phyloP scores from a whole-genome alignment of 2,113 vertebrate genomes.

The Paraplagusia blochii region DNA sequence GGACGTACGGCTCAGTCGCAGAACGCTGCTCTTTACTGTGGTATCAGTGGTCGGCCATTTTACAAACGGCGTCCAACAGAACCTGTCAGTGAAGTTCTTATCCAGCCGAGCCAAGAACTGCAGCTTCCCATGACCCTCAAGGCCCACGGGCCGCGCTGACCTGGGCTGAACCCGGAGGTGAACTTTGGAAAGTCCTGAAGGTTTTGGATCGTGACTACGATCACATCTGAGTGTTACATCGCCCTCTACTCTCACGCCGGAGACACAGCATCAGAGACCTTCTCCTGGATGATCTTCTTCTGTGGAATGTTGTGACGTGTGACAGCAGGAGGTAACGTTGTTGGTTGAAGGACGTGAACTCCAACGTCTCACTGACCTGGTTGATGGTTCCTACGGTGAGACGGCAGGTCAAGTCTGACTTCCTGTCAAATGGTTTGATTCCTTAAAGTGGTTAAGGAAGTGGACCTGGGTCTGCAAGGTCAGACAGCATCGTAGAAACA shows the following conservation, averaged over 20 bases:
- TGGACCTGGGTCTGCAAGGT: no score
- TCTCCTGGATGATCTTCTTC: conserved; percentile 9
- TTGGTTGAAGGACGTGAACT: conserved; percentile 1
- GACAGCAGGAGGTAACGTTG: conserved; percentile 7
- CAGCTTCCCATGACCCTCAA: conserved; percentile 70
- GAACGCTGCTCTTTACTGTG: conserved; percentile 64
- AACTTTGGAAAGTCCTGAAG: conserved; percentile 40
- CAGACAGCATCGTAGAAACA: no score
- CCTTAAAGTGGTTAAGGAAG: no score
- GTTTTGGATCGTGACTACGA: conserved; percentile 50
- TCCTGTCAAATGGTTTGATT: no score
- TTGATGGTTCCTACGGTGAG: no score
- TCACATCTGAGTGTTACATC: conserved; percentile 45
- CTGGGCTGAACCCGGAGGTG: conserved; percentile 44
- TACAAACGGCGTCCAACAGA: conserved; percentile 65
- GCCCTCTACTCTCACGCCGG: conserved; percentile 24
- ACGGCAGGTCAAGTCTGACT: no score
- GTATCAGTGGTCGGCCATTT: conserved; percentile 65
- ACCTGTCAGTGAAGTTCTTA: conserved; percentile 66
- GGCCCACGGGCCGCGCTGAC: conserved; percentile 57
- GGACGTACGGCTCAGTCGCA: conserved; percentile 40
- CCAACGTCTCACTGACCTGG: no score
- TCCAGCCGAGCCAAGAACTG: conserved; percentile 56
- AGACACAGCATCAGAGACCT: conserved; percentile 10
- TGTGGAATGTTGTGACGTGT: conserved; percentile 13